Conservation (phyloP, 64 coral and sea anemone genomes). For the Montipora efflorescens region DNA sequence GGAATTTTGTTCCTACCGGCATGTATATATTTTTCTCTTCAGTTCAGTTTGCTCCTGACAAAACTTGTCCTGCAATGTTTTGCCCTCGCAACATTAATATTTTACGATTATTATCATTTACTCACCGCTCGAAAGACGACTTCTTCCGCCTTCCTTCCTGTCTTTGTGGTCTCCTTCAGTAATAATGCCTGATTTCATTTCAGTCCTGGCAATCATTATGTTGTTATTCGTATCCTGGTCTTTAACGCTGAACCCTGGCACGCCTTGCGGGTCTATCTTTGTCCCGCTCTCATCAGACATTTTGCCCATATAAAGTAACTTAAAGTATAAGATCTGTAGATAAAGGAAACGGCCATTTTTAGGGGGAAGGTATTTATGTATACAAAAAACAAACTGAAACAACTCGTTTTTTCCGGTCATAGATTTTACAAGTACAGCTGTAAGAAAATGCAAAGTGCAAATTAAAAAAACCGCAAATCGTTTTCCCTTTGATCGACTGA, state of each 20-base stretch:
- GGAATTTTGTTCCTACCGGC: background rate
- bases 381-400: no score
- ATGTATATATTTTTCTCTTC: background rate
- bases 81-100: background rate
- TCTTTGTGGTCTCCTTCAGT: constrained; percentile 9
- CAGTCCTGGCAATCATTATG: background rate
- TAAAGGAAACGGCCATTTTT: no score
- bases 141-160: background rate
- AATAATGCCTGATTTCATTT: constrained; percentile 23
- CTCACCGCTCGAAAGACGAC: constrained; percentile 23
- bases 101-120: background rate
- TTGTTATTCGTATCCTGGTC: constrained; percentile 11
- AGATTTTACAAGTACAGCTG: no score
- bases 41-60: background rate
- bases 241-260: background rate
- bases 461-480: no score
- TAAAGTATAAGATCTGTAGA: no score
- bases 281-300: background rate
- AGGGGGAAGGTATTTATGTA: no score
- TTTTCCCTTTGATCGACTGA: no score
- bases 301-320: background rate
- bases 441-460: no score
- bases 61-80: background rate
- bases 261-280: background rate
- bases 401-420: no score